phyloP scores from a whole-genome alignment of 2,888 invertebrate genomes.

The Choreutis nemorana region DNA sequence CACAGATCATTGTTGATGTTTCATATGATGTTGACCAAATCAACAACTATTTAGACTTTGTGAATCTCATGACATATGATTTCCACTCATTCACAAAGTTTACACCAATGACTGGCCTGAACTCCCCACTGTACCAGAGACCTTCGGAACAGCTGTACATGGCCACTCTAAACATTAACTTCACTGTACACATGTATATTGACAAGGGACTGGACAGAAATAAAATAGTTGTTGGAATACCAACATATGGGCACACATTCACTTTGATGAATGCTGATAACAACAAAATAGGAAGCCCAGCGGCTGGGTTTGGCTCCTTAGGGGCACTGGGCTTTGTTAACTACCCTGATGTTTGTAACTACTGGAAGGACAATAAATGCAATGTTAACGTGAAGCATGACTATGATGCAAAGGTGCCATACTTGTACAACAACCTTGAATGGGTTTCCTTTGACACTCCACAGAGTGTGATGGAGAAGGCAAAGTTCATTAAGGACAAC shows the following conservation, averaged over 20 bases:
- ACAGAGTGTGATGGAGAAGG: constrained; percentile 75
- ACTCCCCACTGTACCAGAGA: constrained; percentile 78
- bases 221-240: constrained; percentile 86
- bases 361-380: constrained; percentile 55
- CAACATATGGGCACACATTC: constrained; percentile 87
- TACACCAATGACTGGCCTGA: constrained; percentile 85
- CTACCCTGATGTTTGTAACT: constrained; percentile 75
- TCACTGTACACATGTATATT: constrained; percentile 80
- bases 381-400: constrained; percentile 68
- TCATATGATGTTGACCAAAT: constrained; percentile 83
- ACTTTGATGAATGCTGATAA: constrained; percentile 73
- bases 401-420: constrained; percentile 77
- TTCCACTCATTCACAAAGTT: constrained; percentile 80
- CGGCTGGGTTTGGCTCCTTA: constrained; percentile 71
- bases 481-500: constrained; percentile 68
- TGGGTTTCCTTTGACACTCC: constrained; percentile 88
- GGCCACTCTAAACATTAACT: constrained; percentile 80
- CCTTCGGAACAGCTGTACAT: constrained; percentile 69
- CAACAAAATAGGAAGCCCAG: constrained; percentile 74
- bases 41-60: constrained; percentile 82
- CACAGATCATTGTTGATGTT: constrained; percentile 74
- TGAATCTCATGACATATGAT: constrained; percentile 93
- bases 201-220: constrained; percentile 75
- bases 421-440: constrained; percentile 71
- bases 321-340: constrained; percentile 76